phyloP scores from a whole-genome alignment of 2,888 invertebrate species.

The Gymnosoma rotundatum region DNA sequence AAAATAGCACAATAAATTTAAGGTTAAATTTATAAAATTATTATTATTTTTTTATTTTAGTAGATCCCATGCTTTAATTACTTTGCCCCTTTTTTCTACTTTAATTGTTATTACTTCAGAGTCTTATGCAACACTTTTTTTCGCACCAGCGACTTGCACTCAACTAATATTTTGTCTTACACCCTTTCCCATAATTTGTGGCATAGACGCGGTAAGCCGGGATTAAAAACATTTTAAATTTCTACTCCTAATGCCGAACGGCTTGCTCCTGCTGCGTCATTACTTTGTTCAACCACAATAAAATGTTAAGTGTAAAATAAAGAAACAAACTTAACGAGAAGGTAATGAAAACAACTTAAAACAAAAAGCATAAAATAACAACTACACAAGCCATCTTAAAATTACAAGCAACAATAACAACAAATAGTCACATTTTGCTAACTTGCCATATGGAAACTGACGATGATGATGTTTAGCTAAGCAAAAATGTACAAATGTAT shows the following conservation, averaged over 20 bases:
- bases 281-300: conserved; percentile 59
- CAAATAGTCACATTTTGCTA: conserved; percentile 46
- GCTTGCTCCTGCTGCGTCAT: conserved; percentile 46
- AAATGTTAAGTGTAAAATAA: conserved; percentile 61
- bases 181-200: conserved; percentile 54
- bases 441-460: conserved; percentile 8
- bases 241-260: conserved; percentile 34
- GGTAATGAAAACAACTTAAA: conserved; percentile 61
- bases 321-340: conserved; percentile 64
- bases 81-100: too few relatives aligned
- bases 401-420: conserved; percentile 35
- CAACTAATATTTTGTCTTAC: conserved; percentile 47
- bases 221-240: conserved; percentile 66
- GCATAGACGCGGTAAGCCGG: conserved; percentile 67
- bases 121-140: background rate
- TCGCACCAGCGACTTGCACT: conserved; percentile 49
- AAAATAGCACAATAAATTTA: too few relatives aligned
- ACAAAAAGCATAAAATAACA: conserved; percentile 34
- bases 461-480: conserved; percentile 44
- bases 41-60: too few relatives aligned
- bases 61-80: too few relatives aligned
- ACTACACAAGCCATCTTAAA: conserved; percentile 28
- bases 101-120: too few relatives aligned
- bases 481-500: conserved; percentile 50
- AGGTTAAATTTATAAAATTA: too few relatives aligned